These are phyloP conservation scores for Chrysocyon brachyurus DNA, from an alignment of 2,797 vertebrate species.

Conservation along the genomic window DNA sequence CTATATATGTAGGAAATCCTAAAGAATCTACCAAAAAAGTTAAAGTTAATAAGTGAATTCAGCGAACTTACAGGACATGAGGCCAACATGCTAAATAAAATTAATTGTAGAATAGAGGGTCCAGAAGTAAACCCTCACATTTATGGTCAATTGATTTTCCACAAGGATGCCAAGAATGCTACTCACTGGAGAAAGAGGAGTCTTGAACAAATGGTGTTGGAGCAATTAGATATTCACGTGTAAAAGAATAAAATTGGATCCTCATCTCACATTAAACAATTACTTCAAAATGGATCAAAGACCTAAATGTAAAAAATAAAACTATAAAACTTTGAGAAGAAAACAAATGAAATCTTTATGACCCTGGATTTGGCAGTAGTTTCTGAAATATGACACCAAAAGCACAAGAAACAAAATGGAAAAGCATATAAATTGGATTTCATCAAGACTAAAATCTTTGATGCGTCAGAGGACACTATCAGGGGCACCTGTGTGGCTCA, in stretches of 20 bases:
- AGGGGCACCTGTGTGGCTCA: neutral
- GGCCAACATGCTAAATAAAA: conserved; percentile 20
- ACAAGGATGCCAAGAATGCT: neutral
- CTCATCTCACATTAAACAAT: neutral
- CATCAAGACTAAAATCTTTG: neutral
- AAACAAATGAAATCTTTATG: neutral
- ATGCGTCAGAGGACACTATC: neutral
- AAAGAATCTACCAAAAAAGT: neutral
- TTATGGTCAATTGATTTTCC: neutral
- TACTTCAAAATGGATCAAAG: neutral
- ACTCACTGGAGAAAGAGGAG: neutral
- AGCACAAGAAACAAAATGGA: neutral
- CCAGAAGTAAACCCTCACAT: neutral
- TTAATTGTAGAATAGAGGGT: neutral
- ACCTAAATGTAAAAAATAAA: neutral
- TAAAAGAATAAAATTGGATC: neutral
- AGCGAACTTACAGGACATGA: neutral
- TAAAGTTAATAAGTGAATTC: neutral
- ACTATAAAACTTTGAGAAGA: neutral
- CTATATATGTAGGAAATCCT: neutral
- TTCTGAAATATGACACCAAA: neutral
- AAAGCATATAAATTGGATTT: neutral
- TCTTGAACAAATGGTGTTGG: neutral
- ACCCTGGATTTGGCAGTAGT: neutral
- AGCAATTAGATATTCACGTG: neutral